These are phyloP conservation scores for Chrysomela aeneicollis DNA, from an alignment of 2,888 invertebrate genomes.

Conservation along the genomic window DNA sequence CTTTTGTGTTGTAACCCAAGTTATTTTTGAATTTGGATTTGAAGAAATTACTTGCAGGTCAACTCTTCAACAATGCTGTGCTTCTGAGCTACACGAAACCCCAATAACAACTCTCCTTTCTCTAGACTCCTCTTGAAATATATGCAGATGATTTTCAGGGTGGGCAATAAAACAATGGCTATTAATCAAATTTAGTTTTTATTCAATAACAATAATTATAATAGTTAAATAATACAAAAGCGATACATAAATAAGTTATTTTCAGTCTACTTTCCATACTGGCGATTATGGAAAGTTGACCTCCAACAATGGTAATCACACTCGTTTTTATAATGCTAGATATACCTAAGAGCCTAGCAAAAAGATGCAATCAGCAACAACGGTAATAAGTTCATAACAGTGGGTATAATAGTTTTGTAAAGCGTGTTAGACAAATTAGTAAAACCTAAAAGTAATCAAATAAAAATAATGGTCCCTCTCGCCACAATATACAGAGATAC, in stretches of 20 bases:
- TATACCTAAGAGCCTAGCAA: slow-evolving; percentile 38
- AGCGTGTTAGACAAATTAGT: slow-evolving; percentile 54
- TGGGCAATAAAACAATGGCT: slow-evolving; percentile 30
- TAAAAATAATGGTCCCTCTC: slow-evolving; percentile 58
- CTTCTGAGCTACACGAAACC: too few relatives aligned
- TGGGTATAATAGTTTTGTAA: slow-evolving; percentile 31
- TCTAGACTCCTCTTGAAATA: too few relatives aligned
- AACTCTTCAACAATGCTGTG: too few relatives aligned
- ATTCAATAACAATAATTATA: slow-evolving; percentile 59
- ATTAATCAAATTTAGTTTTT: slow-evolving; percentile 62
- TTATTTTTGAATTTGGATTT: too few relatives aligned
- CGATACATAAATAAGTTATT: slow-evolving; percentile 54
- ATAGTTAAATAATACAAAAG: slow-evolving; percentile 60
- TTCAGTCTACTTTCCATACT: slow-evolving; percentile 53
- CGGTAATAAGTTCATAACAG: slow-evolving; percentile 35
- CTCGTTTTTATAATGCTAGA: slow-evolving; percentile 44
- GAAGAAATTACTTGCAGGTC: too few relatives aligned
- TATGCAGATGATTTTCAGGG: too few relatives aligned
- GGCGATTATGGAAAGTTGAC: slow-evolving; percentile 57
- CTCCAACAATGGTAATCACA: slow-evolving; percentile 55
- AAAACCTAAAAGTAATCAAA: slow-evolving; percentile 51
- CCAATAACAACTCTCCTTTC: too few relatives aligned
- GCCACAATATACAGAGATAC: slow-evolving; percentile 50
- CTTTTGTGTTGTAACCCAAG: too few relatives aligned
- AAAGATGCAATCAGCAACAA: slow-evolving; percentile 35